These are phyloP conservation scores for Sebastes steindachneri DNA, from an alignment of 2,797 vertebrate species.

Conservation along the genomic window DNA sequence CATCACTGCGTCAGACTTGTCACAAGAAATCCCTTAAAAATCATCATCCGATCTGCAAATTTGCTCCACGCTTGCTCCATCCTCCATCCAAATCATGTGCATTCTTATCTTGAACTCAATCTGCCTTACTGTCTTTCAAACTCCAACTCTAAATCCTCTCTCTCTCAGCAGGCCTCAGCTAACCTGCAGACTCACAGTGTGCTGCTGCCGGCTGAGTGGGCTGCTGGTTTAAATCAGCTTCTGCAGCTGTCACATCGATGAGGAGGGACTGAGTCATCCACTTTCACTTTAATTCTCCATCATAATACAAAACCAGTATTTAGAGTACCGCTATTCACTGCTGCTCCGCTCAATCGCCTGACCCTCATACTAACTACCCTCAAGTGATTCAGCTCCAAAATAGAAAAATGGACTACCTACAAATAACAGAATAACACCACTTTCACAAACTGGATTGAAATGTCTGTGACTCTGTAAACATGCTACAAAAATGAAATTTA, in stretches of 20 bases:
- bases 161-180: not conserved
- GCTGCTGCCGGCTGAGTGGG: slow-evolving; percentile 12
- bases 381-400: not conserved
- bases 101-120: not conserved
- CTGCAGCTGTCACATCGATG: not conserved
- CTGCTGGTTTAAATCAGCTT: slow-evolving; percentile 10
- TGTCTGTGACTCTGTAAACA: not conserved
- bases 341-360: not conserved
- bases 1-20: not conserved
- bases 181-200: not conserved
- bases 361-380: not conserved
- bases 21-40: not conserved
- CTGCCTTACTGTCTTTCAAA: not conserved
- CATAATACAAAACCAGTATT: not conserved
- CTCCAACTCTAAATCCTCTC: not conserved
- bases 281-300: not conserved
- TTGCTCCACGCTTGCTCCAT: not conserved
- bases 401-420: not conserved
- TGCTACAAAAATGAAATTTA: not conserved
- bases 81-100: not conserved
- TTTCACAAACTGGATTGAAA: not conserved
- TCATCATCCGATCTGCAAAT: not conserved
- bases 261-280: slow-evolving; percentile 1
- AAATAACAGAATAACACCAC: not conserved
- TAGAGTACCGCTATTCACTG: not conserved